Conservation (phyloP, 2,888 invertebrate genomes). For the Argyresthia albistria region DNA sequence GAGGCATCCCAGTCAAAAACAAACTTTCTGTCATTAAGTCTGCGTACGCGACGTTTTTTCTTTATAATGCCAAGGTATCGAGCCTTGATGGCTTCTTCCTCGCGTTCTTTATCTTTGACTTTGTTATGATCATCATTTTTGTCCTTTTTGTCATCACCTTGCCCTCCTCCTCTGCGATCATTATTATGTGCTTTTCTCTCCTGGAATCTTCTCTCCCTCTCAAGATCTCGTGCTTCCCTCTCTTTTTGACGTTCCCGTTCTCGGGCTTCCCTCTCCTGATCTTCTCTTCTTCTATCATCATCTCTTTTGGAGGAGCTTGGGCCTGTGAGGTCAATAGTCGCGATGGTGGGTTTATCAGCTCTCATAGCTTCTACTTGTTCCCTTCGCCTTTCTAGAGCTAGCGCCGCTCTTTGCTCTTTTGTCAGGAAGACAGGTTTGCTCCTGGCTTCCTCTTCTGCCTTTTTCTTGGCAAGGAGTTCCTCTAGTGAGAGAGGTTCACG, state of each 20-base stretch:
- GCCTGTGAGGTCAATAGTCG: conserved; percentile 64
- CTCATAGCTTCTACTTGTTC: conserved; percentile 89
- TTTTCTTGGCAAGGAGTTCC: conserved; percentile 95
- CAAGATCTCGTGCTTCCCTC: conserved; percentile 79
- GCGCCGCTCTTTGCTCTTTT: conserved; percentile 93
- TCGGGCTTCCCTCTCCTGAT: conserved; percentile 54
- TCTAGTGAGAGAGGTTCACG: conserved; percentile 95
- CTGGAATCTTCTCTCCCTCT: conserved; percentile 57
- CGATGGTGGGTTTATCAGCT: conserved; percentile 66
- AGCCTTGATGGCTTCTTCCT: conserved; percentile 95
- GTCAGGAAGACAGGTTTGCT: conserved; percentile 98
- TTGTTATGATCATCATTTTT: conserved; percentile 65
- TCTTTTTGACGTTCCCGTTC: conserved; percentile 65
- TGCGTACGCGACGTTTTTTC: conserved; percentile 91
- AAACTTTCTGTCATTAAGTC: conserved; percentile 98
- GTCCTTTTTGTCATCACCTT: conserved; percentile 50
- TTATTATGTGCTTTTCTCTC: conserved; percentile 55
- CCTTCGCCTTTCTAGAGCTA: conserved; percentile 91
- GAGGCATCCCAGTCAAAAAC: conserved; percentile 99
- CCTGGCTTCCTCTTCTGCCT: conserved; percentile 94
- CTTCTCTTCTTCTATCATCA: conserved; percentile 55
- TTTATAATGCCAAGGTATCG: conserved; percentile 94
- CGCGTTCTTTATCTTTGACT: conserved; percentile 91
- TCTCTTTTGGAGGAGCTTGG: conserved; percentile 62
- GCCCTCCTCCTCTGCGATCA: conserved; percentile 50